phyloP scores from a whole-genome alignment of 2,797 vertebrate genomes.

The Schizopygopsis pylzovi region DNA sequence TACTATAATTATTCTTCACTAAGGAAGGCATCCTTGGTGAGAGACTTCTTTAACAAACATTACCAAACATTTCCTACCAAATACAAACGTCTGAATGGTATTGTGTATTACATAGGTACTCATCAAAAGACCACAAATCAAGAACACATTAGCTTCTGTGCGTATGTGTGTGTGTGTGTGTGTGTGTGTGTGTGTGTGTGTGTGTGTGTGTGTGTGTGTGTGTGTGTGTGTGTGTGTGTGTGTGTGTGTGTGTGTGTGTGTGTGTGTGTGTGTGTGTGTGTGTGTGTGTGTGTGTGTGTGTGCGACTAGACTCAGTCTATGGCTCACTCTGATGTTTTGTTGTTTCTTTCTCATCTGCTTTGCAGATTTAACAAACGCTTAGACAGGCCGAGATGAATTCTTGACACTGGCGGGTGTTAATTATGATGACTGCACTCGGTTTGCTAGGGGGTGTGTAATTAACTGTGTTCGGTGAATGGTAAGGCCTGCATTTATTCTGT shows the following conservation, averaged over 20 bases:
- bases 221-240: too few relatives aligned
- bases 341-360: conserved; percentile 39
- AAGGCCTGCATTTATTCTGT: conserved; percentile 61
- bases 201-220: too few relatives aligned
- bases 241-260: too few relatives aligned
- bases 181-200: too few relatives aligned
- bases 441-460: conserved; percentile 72
- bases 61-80: background rate
- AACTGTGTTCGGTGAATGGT: conserved; percentile 60
- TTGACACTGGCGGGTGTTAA: conserved; percentile 75
- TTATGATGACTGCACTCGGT: conserved; percentile 71
- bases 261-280: too few relatives aligned
- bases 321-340: conserved; percentile 19
- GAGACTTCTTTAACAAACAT: background rate
- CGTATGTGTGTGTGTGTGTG: too few relatives aligned
- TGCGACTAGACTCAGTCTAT: background rate
- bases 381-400: conserved; percentile 67
- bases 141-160: background rate
- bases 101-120: background rate
- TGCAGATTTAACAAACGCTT: conserved; percentile 58
- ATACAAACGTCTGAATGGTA: background rate
- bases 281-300: too few relatives aligned
- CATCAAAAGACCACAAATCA: background rate
- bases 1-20: too few relatives aligned
- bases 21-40: background rate